Evolutionary conservation across 1,140 invertebrate species (phyloP), one percentile per base, ranked within the genome.

Genomic region (Papilio polyxenes): DNA sequence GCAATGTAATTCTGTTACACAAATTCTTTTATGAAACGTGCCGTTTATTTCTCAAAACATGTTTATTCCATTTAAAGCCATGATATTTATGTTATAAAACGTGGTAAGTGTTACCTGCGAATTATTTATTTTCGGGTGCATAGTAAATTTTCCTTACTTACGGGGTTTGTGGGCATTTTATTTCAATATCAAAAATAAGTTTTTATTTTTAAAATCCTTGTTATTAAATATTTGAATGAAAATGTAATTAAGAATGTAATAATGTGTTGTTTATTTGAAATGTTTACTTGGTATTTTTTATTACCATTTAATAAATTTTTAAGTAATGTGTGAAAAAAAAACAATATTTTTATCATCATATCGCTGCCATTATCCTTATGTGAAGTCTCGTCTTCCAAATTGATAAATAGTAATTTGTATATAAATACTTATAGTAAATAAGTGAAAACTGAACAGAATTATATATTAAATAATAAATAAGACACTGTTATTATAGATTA

Each of bases 401-500:
- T 8, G 10, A 51, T 51, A 8, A 59, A 1, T n/a, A 15, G 4
- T 44, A 44, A 40, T 6, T 3, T 40, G 40, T 4, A 7, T 56
- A n/a, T 56, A n/a, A n/a, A 6, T 56, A 56, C 17, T 56, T 56
- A n/a, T 7, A 56, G 6, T 40, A 56, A 8, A n/a, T 59, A 59
- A 17, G 10, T 65, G 3, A 69, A 15, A 23, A 13, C 11, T 69
- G 0, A 37, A 4, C 31, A 6, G 65, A 69, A 69, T 65, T 31
- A 59, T 9, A 37, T 37, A 10, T 37, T 69, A 15, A 37, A 72
- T 31, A 72, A 72, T 37, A 72, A 72, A 72, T 72, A 72, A 72
- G 65, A 72, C 37, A 72, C 13, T 72, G 65, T 72, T 72, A 72
- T 40, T 37, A 72, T 37, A 72, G 65, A 72, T 72, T 72, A 72